Evolutionary conservation across 2,113 vertebrate species (phyloP).

Genomic region (Nothobranchius furzeri): DNA sequence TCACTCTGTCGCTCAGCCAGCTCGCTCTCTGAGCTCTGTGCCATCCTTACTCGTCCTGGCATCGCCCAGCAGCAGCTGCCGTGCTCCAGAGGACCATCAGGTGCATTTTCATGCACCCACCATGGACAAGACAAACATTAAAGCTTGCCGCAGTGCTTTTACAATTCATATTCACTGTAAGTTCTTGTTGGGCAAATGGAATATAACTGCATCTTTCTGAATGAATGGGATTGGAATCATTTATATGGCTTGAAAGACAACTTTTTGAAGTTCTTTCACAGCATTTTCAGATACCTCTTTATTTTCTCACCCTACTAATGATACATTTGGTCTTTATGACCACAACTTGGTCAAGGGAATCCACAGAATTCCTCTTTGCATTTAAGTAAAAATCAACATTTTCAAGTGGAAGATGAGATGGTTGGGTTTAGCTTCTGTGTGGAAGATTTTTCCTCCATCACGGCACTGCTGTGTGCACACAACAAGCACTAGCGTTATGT

Average conservation of each 20-base stretch:
- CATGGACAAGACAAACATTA: conserved; percentile 28
- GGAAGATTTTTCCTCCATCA: not conserved
- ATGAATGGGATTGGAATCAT: conserved; percentile 17
- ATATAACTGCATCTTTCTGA: conserved; percentile 28
- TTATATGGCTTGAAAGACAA: not conserved
- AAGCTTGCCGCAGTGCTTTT: conserved; percentile 49
- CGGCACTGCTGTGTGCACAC: conserved; percentile 7
- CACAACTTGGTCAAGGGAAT: not conserved
- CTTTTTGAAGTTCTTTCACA: not conserved
- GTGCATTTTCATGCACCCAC: conserved; percentile 43
- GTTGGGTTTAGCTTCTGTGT: not conserved
- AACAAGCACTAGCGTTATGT: conserved; percentile 13
- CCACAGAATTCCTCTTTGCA: conserved; percentile 30
- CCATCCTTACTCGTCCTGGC: conserved; percentile 39
- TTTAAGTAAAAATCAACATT: conserved; percentile 30
- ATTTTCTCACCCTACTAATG: not conserved
- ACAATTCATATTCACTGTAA: conserved; percentile 57
- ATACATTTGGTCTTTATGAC: not conserved
- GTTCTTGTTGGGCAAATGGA: conserved; percentile 47
- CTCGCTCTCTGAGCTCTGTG: conserved; percentile 29
- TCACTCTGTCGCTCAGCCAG: conserved; percentile 25
- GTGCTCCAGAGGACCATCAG: conserved; percentile 44
- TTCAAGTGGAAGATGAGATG: not conserved
- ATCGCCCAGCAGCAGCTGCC: conserved; percentile 28
- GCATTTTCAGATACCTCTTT: no score